Evolutionary conservation across 1,140 invertebrate genomes (phyloP).

Genomic region (Frieseomelitta varia): DNA sequence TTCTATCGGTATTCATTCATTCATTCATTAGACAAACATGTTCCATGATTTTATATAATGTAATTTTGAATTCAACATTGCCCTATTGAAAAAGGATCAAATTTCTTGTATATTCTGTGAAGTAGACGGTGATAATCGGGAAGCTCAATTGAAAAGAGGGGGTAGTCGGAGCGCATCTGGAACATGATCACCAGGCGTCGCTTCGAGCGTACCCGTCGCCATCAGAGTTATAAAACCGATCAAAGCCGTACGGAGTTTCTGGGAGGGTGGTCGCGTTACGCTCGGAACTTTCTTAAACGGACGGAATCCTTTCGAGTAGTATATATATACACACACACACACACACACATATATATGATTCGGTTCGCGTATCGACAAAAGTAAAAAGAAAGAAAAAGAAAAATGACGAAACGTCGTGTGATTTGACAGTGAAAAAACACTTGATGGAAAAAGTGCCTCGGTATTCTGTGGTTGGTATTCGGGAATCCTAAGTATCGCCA

Average conservation of each 20-base stretch:
- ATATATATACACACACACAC: conserved; percentile 35
- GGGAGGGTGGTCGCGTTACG: conserved; percentile 70
- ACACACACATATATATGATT: conserved; percentile 50
- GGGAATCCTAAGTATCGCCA: conserved; percentile 40
- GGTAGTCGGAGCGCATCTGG: conserved; percentile 4
- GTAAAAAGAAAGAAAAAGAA: conserved; percentile 57
- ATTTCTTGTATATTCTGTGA: not conserved
- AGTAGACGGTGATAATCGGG: conserved; percentile 8
- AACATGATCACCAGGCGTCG: conserved; percentile 43
- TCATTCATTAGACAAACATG: not conserved
- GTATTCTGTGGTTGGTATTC: conserved; percentile 55
- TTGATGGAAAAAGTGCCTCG: conserved; percentile 60
- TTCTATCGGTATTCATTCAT: not conserved
- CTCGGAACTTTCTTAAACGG: conserved; percentile 54
- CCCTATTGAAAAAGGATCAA: conserved; percentile 15
- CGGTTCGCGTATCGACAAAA: conserved; percentile 50
- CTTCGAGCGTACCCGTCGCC: conserved; percentile 33
- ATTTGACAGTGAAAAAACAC: conserved; percentile 68
- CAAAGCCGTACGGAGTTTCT: conserved; percentile 71
- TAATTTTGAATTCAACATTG: not conserved
- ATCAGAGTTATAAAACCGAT: conserved; percentile 51
- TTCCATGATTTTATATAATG: not conserved
- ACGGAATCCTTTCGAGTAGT: conserved; percentile 33
- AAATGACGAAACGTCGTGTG: conserved; percentile 63
- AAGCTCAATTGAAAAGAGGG: conserved; percentile 21